phyloP scores from a whole-genome alignment of 2,888 invertebrate species.

The Phortica okadai region DNA sequence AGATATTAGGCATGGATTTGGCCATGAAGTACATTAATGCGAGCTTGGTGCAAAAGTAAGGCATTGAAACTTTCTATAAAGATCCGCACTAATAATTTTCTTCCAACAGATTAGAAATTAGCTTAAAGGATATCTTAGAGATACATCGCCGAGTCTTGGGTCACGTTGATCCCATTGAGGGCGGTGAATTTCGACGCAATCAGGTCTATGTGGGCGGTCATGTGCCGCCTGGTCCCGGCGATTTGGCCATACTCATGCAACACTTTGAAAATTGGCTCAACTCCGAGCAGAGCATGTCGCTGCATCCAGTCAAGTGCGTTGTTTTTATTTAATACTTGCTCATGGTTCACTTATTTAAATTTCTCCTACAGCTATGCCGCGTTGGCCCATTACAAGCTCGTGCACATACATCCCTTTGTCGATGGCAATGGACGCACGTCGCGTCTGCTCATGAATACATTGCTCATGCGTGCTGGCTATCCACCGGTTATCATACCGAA shows the following conservation, averaged over 20 bases:
- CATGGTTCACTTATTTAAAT: not conserved
- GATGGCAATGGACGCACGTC: slow-evolving; percentile 98
- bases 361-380: slow-evolving; percentile 87
- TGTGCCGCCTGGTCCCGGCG: slow-evolving; percentile 91
- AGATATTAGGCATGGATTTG: slow-evolving; percentile 94
- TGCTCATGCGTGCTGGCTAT: slow-evolving; percentile 96
- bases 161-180: slow-evolving; percentile 94
- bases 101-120: slow-evolving; percentile 83
- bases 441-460: slow-evolving; percentile 95
- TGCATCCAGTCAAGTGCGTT: slow-evolving; percentile 89
- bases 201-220: slow-evolving; percentile 98
- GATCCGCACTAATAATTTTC: not conserved
- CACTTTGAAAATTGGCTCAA: slow-evolving; percentile 95
- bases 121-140: slow-evolving; percentile 90
- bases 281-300: slow-evolving; percentile 88
- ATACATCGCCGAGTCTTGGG: slow-evolving; percentile 95
- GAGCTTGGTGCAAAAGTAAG: slow-evolving; percentile 83
- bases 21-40: slow-evolving; percentile 95
- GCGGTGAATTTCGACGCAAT: slow-evolving; percentile 90
- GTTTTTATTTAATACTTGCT: not conserved
- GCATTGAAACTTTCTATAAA: not conserved
- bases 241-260: slow-evolving; percentile 88
- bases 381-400: slow-evolving; percentile 96
- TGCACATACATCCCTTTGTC: slow-evolving; percentile 97
- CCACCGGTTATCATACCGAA: slow-evolving; percentile 96